phyloP scores from a whole-genome alignment of 1,140 invertebrate species.

The Agrypnia vestita region DNA sequence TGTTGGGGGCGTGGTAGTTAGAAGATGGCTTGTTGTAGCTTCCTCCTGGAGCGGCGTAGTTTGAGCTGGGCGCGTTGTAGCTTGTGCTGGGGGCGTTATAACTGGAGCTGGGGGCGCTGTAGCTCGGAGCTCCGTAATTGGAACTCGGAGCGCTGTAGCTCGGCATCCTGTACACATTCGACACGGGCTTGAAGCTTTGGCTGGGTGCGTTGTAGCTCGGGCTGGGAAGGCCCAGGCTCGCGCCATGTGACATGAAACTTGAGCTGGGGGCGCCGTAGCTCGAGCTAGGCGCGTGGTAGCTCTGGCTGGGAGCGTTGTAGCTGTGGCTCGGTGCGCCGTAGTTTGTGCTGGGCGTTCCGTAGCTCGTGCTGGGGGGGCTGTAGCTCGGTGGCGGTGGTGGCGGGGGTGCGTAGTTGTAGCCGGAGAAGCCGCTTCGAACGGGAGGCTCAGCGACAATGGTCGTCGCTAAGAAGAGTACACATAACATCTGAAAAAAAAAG shows the following conservation, averaged over 20 bases:
- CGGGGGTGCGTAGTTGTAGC: constrained; percentile 55
- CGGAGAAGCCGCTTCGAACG: constrained; percentile 47
- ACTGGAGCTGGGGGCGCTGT: constrained; percentile 30
- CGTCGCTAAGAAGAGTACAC: constrained; percentile 30
- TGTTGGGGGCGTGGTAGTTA: constrained; percentile 49
- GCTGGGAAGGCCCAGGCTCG: constrained; percentile 16
- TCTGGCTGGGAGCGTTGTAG: constrained; percentile 39
- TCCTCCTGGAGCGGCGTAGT: too few species aligned
- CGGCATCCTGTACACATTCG: constrained; percentile 22
- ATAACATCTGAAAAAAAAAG: constrained; percentile 52
- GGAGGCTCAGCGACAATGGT: constrained; percentile 51
- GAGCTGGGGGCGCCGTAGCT: constrained; percentile 31
- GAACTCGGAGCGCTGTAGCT: too few species aligned
- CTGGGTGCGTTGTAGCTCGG: constrained; percentile 33
- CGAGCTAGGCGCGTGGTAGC: constrained; percentile 31
- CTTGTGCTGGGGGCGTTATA: constrained; percentile 30
- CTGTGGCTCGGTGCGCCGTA: constrained; percentile 47
- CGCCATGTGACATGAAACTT: constrained; percentile 25
- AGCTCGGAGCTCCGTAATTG: too few species aligned
- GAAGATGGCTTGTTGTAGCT: constrained; percentile 43
- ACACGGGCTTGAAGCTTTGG: background rate
- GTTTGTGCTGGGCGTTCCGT: constrained; percentile 41
- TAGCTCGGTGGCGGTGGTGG: constrained; percentile 25
- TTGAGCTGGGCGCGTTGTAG: constrained; percentile 45
- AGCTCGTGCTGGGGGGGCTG: constrained; percentile 39